Evolutionary conservation across 92 coral and sea anemone genomes (phyloP).

Genomic region (Ricordea florida): DNA sequence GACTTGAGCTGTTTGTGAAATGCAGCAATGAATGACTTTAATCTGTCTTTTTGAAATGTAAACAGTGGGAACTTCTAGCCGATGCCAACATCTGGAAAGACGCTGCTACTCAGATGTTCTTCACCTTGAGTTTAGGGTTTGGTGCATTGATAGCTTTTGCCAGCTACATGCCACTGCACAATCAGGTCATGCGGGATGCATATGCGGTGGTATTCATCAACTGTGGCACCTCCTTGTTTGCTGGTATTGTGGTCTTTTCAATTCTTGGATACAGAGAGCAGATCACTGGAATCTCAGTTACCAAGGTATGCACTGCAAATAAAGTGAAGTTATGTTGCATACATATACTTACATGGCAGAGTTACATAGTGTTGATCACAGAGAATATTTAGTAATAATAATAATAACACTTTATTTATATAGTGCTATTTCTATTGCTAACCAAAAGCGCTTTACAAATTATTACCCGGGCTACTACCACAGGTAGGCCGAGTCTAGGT

Average conservation of each 20-base stretch:
- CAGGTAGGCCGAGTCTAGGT: too few species aligned
- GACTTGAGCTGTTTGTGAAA: too few species aligned
- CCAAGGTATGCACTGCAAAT: conserved; percentile 52
- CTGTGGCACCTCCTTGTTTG: conserved; percentile 95
- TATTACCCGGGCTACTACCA: too few species aligned
- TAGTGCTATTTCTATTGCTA: neutral
- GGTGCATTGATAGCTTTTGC: conserved; percentile 98
- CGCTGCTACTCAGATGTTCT: conserved; percentile 99
- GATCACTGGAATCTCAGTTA: conserved; percentile 84
- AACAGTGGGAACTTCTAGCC: conserved; percentile 71
- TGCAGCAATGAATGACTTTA: too few species aligned
- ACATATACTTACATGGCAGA: neutral
- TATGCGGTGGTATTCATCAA: conserved; percentile 90
- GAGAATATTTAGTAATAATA: neutral
- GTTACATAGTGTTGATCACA: neutral
- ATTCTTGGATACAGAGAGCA: conserved; percentile 93
- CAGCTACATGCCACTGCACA: conserved; percentile 94
- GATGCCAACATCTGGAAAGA: conserved; percentile 97
- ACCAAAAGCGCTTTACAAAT: neutral
- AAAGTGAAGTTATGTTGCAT: neutral
- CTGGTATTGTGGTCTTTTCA: conserved; percentile 98
- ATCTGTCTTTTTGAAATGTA: too few species aligned
- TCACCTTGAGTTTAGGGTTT: conserved; percentile 96
- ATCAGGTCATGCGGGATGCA: conserved; percentile 93
- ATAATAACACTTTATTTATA: neutral